Evolutionary conservation across 2,888 invertebrate genomes (phyloP).

Genomic region (Lamproptera curius): DNA sequence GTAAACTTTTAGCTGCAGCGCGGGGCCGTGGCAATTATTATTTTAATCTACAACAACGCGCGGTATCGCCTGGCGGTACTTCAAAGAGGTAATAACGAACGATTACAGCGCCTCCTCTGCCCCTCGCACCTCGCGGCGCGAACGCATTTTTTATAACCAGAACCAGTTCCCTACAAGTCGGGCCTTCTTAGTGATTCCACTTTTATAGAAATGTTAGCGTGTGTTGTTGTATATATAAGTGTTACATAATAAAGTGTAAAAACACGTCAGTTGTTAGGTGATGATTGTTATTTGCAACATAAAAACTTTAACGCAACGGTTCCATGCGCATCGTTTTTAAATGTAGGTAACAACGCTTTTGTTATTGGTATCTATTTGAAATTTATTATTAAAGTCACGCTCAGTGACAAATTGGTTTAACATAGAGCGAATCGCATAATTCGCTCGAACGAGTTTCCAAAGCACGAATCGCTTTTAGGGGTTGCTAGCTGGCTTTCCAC

Average conservation of each 20-base stretch:
- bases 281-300: no score
- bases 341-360: no score
- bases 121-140: constrained; percentile 54
- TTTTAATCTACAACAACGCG: constrained; percentile 31
- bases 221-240: no score
- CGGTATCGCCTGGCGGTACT: constrained; percentile 51
- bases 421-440: constrained; percentile 9
- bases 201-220: constrained; percentile 65
- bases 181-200: constrained; percentile 58
- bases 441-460: constrained; percentile 17
- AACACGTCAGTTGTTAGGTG: no score
- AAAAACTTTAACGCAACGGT: no score
- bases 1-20: not conserved
- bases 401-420: constrained; percentile 11
- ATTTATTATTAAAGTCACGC: not conserved
- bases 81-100: constrained; percentile 70
- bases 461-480: constrained; percentile 25
- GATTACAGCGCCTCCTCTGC: constrained; percentile 55
- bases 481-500: constrained; percentile 25
- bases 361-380: no score
- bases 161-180: constrained; percentile 65
- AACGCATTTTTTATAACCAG: constrained; percentile 55
- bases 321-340: no score
- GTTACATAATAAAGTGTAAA: no score
- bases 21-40: constrained; percentile 26